Evolutionary conservation across 2,113 vertebrate species (phyloP).

Genomic region (Varanus komodoensis): DNA sequence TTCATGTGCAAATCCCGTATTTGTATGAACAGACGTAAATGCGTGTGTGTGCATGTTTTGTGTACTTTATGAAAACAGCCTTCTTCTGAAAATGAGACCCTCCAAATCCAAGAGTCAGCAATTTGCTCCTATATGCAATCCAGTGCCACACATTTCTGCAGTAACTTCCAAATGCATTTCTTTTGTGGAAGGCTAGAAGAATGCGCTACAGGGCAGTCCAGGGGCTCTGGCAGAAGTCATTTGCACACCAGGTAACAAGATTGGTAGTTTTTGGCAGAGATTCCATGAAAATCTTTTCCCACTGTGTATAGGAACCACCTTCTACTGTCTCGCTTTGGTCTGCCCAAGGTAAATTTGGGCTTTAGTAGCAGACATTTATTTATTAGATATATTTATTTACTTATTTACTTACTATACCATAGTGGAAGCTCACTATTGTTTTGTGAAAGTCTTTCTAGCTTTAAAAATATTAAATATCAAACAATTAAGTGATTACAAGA

Average conservation of each 20-base stretch:
- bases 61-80: slow-evolving; percentile 19
- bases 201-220: neutral
- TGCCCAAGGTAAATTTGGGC: neutral
- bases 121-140: too few relatives aligned
- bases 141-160: too few relatives aligned
- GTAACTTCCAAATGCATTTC: neutral
- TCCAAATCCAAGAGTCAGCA: neutral
- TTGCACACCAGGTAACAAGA: neutral
- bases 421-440: too few relatives aligned
- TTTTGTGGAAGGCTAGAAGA: neutral
- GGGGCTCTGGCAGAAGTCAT: too few relatives aligned
- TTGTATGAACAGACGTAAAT: slow-evolving; percentile 54
- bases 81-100: neutral
- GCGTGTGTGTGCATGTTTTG: neutral
- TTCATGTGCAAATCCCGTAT: slow-evolving; percentile 55
- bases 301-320: neutral
- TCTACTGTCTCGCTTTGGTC: neutral
- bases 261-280: neutral
- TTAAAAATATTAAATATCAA: neutral
- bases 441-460: neutral
- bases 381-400: too few relatives aligned
- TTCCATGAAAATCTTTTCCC: too few relatives aligned
- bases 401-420: too few relatives aligned
- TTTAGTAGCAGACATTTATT: neutral
- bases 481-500: neutral